phyloP scores from a whole-genome alignment of 2,797 vertebrate genomes.

The Bucorvus abyssinicus region DNA sequence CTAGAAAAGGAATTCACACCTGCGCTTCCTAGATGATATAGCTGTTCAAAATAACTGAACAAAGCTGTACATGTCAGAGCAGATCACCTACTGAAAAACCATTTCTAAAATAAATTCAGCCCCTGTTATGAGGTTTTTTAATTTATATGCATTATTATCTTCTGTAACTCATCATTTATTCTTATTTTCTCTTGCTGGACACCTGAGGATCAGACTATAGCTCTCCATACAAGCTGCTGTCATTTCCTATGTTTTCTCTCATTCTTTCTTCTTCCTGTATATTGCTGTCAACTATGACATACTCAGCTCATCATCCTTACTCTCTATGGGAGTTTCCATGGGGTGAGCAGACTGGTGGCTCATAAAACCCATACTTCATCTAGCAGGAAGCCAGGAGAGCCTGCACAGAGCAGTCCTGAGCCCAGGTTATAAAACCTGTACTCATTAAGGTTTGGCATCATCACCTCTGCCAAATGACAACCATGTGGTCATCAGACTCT shows the following conservation, averaged over 20 bases:
- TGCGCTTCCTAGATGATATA: not conserved
- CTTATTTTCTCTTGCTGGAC: not conserved
- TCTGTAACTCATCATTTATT: not conserved
- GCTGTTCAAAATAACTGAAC: not conserved
- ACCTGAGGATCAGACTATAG: not conserved
- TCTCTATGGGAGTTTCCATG: not conserved
- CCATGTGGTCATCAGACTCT: rapidly evolving
- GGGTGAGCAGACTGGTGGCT: not conserved
- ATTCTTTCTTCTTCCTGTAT: not conserved
- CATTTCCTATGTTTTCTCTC: not conserved
- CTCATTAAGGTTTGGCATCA: not conserved
- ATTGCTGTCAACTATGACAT: not conserved
- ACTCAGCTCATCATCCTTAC: not conserved
- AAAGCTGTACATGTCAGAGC: not conserved
- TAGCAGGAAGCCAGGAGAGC: not conserved
- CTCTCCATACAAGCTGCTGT: not conserved
- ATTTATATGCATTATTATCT: not conserved
- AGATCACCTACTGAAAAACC: not conserved
- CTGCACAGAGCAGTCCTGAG: not conserved
- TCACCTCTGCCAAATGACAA: not conserved
- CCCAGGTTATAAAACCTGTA: not conserved
- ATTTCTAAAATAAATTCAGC: not conserved
- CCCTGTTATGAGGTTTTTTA: not conserved
- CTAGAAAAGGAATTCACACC: slow-evolving; percentile 1
- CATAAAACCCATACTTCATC: not conserved